Base-by-base conservation (phyloP, 2,797 vertebrate genomes). In the Pangasius sanitwongsei region DNA sequence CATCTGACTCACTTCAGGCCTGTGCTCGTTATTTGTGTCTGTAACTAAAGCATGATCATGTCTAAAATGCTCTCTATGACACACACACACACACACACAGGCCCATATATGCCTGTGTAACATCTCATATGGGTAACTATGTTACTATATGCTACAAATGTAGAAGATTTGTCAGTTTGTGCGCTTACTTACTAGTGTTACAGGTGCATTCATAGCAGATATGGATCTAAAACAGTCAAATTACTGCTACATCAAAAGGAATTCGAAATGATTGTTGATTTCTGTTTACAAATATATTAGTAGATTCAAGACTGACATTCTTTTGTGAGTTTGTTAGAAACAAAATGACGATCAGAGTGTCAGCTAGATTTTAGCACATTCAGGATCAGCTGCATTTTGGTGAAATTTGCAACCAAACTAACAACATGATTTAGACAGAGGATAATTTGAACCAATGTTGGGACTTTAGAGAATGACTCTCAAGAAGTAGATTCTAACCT, bases 1-100 rank as follows among this genome's bases (percentile, higher is more conserved):
- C 92, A 37, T 82, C 89, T 91, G 91, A 92, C 83, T 92, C 91
- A 92, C 59, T 90, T 88, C 78, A 72, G 67, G 15, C 69, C 86
- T 90, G 74, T 85, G 74, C 65, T 90, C 55, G 59, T 84, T 90
- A 87, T 81, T 74, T 85, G 81, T 90, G 87, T 74, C 84, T 89
- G 86, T 83, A 91, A 87, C 55, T 87, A 74, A 87, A 83, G 83
- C 87, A 44, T 41, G 84, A 90, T 65, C 57, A 50, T 86, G 88
- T 89, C 83, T n/a, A 61, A 67, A 65, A 65, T 57, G n/a, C 41
- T 70, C 67, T 87, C 37, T 65, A 41, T 65, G 41, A 84, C 80
- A 82, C 41, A 44, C 59, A 72, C 61, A 37, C 37, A 83, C 59
- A 69, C 82, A 75, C 16, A 75, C 61, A 78, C 77, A 50, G 13